phyloP scores from a whole-genome alignment of 2,888 invertebrate genomes.

The Leptarthrus brevirostris region DNA sequence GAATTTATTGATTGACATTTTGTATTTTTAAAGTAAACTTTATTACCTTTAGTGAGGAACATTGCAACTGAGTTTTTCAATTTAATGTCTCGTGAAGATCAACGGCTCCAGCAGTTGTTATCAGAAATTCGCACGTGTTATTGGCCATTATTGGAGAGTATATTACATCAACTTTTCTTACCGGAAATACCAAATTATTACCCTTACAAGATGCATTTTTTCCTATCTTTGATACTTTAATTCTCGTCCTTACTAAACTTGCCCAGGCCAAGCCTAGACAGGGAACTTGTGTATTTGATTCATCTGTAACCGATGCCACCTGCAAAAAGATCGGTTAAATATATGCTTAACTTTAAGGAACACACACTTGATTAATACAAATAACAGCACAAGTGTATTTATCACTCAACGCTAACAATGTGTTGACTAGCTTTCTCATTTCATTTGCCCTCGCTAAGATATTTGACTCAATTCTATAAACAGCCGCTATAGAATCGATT shows the following conservation, averaged over 20 bases:
- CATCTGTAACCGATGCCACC: slow-evolving; percentile 63
- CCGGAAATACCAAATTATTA: not conserved
- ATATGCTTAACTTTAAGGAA: no score
- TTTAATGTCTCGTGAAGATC: not conserved
- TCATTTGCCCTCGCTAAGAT: slow-evolving; percentile 69
- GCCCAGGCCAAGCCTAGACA: slow-evolving; percentile 76
- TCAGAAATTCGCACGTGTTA: slow-evolving; percentile 68
- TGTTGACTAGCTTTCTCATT: slow-evolving; percentile 70
- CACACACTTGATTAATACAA: slow-evolving; percentile 80
- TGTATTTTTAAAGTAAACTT: slow-evolving; percentile 35
- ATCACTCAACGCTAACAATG: slow-evolving; percentile 70
- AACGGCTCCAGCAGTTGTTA: slow-evolving; percentile 67
- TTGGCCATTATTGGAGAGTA: slow-evolving; percentile 72
- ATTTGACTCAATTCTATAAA: slow-evolving; percentile 72
- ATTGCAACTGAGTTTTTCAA: not conserved
- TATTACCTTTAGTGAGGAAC: not conserved
- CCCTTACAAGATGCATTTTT: not conserved
- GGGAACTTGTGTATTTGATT: slow-evolving; percentile 67
- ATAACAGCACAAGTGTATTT: slow-evolving; percentile 72
- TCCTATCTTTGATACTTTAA: slow-evolving; percentile 67
- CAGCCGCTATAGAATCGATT: slow-evolving; percentile 80
- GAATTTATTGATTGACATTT: slow-evolving; percentile 35
- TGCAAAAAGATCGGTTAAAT: slow-evolving; percentile 53
- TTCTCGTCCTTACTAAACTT: slow-evolving; percentile 72
- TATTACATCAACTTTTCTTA: slow-evolving; percentile 68